A percentile compares a stretch with the other conserved stretches of the same genome.
These are phyloP conservation scores for Micromys minutus DNA, from an alignment of 2,113 vertebrate species.

Conservation along the genomic window DNA sequence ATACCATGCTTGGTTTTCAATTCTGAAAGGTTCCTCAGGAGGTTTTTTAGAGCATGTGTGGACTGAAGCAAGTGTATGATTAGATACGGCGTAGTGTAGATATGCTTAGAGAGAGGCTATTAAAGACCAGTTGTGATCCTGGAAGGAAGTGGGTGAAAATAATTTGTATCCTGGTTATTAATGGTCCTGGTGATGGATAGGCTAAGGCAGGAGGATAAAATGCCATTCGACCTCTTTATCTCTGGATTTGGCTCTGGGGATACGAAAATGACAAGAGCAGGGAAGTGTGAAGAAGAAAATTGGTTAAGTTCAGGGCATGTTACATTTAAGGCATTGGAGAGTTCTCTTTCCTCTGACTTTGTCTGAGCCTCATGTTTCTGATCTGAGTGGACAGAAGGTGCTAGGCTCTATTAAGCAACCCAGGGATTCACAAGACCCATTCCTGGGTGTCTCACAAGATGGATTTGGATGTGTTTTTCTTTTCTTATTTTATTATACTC, in stretches of 20 bases:
- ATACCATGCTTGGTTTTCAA: neutral
- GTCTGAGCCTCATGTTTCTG: neutral
- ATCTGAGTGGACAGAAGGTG: neutral
- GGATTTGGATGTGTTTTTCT: neutral
- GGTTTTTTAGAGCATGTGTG: neutral
- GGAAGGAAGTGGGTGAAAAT: neutral
- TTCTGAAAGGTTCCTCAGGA: neutral
- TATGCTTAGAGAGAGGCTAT: neutral
- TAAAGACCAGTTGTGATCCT: neutral
- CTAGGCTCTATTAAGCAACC: neutral
- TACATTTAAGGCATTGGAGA: neutral
- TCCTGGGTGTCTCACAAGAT: neutral
- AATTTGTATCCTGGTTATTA: neutral
- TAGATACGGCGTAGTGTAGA: neutral
- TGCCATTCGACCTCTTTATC: neutral
- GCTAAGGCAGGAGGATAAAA: neutral
- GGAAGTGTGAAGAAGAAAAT: neutral
- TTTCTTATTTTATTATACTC: neutral
- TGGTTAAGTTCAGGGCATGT: neutral
- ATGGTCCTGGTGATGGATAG: neutral
- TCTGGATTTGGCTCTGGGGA: neutral
- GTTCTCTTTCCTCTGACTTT: neutral
- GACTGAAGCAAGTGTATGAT: neutral
- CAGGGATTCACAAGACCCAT: neutral
- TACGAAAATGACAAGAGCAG: neutral